Evolutionary conservation across 2,113 vertebrate genomes (phyloP).

Genomic region (Colossoma macropomum): DNA sequence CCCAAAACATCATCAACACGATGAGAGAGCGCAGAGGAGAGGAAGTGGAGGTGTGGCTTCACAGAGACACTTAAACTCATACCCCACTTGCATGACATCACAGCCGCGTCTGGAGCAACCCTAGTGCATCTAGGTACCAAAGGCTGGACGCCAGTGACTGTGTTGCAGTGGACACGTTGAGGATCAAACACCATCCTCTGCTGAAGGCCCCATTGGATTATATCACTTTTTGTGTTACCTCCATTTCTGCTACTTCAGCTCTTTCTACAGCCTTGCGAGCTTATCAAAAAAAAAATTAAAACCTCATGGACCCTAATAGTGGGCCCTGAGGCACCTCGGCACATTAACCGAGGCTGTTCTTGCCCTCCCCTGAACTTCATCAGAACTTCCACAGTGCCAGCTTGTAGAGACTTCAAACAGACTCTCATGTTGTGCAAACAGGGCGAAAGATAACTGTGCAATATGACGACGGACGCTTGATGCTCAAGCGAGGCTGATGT

Average conservation of each 20-base stretch:
- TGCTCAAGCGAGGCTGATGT: conserved; percentile 78
- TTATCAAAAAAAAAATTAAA: conserved; percentile 28
- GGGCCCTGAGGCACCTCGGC: conserved; percentile 59
- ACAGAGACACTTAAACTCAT: conserved; percentile 8
- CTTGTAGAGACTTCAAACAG: conserved; percentile 71
- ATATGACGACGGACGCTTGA: conserved; percentile 80
- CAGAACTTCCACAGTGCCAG: conserved; percentile 66
- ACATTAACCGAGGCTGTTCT: conserved; percentile 33
- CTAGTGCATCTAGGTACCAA: conserved; percentile 69
- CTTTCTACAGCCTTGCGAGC: conserved; percentile 72
- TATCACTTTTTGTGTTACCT: conserved; percentile 40
- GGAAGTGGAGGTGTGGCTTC: conserved; percentile 5
- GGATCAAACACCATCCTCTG: conserved; percentile 40
- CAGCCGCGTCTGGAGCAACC: conserved; percentile 69
- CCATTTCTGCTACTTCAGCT: conserved; percentile 44
- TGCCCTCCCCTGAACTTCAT: conserved; percentile 50
- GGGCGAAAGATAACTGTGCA: conserved; percentile 71
- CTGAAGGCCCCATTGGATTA: conserved; percentile 43
- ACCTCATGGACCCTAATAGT: conserved; percentile 57
- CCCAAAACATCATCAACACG: conserved; percentile 23
- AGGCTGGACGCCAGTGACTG: conserved; percentile 34
- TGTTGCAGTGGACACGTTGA: conserved; percentile 38
- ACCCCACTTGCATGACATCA: conserved; percentile 59
- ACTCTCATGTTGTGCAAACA: conserved; percentile 76
- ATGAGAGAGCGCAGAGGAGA: conserved; percentile 4